phyloP scores from a whole-genome alignment of 2,888 invertebrate species.

The Liodrosophila aerea region DNA sequence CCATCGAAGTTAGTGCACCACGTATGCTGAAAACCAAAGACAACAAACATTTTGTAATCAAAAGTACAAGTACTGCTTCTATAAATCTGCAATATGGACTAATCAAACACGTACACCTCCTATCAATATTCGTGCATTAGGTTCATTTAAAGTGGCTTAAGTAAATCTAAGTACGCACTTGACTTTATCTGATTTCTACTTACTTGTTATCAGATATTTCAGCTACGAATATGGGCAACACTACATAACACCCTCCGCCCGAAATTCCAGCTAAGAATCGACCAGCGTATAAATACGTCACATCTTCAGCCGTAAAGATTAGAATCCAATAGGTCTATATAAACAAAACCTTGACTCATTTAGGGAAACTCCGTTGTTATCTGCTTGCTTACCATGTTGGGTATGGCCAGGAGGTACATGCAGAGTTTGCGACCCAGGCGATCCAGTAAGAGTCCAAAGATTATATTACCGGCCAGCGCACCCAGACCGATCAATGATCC shows the following conservation, averaged over 20 bases:
- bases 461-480: slow-evolving; percentile 67
- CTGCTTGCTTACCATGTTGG: slow-evolving; percentile 62
- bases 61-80: too few relatives aligned
- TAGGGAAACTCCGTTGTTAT: neutral
- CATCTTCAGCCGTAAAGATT: slow-evolving; percentile 62
- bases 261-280: slow-evolving; percentile 70
- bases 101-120: slow-evolving; percentile 5
- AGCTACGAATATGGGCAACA: slow-evolving; percentile 74
- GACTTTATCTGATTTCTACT: slow-evolving; percentile 26
- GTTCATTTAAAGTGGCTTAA: neutral
- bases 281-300: slow-evolving; percentile 70
- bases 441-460: slow-evolving; percentile 70
- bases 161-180: slow-evolving; percentile 11
- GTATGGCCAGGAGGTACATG: slow-evolving; percentile 67
- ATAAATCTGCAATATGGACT: neutral
- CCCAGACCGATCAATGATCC: slow-evolving; percentile 73
- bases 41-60: neutral
- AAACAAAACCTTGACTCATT: slow-evolving; percentile 16
- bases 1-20: slow-evolving; percentile 71
- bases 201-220: slow-evolving; percentile 78
- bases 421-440: slow-evolving; percentile 69
- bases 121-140: slow-evolving; percentile 16
- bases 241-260: slow-evolving; percentile 75
- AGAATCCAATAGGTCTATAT: slow-evolving; percentile 73
- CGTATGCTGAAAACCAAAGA: slow-evolving; percentile 54